Base-by-base conservation (phyloP, 53 echinoderm and acorn worm species). In the Crossaster papposus region DNA sequence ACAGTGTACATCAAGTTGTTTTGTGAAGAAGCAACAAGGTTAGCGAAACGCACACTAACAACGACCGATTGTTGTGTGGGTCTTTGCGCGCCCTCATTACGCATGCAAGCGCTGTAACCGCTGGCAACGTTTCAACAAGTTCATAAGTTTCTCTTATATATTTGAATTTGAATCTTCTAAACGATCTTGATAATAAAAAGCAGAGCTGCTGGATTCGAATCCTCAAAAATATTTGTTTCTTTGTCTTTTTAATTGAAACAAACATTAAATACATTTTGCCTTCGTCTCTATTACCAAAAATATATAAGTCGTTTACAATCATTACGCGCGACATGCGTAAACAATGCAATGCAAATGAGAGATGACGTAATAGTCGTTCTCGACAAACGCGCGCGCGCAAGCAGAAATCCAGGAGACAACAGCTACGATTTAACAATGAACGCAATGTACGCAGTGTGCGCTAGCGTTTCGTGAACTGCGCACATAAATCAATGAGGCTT, bases 1-100 rank as follows among this genome's bases (percentile, higher is more conserved):
- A n/a, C 76, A 36, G 58, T 76, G 64, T 62, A 64, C 74, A 72
- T 31, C 72, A 87, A 77, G 55, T 87, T 77, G 77, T 63, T 76
- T 87, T 87, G 87, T 87, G 87, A 72, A 54, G 58, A 87, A 31
- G 34, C 87, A 87, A 34, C 20, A 23, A 15, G n/a, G n/a, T n/a
- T n/a, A n/a, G 68, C 68, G 30, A 65, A 55, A 36, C 37, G 74
- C 24, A 30, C 34, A 83, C 83, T 20, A 52, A 84, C 28, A 54
- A 63, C 33, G 26, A 20, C 75, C 14, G 52, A 83, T 54, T 85
- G 85, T 51, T 84, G 29, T 83, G n/a, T 1, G 30, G 51, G 81
- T 34, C 64, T 81, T 14, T 26, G 83, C 76, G 76, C 86, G 20
- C 15, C 53, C 54, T 86, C n/a, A 22, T 86, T 73, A 62, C 53